Evolutionary conservation across 2,888 invertebrate genomes (phyloP).

Genomic region (Homarus gammarus): DNA sequence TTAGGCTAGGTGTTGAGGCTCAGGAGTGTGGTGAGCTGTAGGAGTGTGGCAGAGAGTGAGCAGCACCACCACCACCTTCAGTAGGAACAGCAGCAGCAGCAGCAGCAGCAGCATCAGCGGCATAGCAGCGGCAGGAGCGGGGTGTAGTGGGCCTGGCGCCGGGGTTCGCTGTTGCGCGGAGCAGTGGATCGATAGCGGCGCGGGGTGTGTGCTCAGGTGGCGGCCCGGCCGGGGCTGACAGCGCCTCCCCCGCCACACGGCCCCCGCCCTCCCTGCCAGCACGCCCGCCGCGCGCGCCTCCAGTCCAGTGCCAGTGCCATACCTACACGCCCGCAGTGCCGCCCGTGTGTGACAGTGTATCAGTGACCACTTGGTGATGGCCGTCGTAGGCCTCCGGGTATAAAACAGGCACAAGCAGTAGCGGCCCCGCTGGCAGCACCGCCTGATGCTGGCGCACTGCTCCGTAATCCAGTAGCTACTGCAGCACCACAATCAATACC

Average conservation of each 20-base stretch:
- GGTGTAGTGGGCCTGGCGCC: background rate
- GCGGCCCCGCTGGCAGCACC: background rate
- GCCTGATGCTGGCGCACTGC: too few species aligned
- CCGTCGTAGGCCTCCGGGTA: background rate
- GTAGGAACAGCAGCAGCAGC: background rate
- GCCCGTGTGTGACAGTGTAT: constrained; percentile 36
- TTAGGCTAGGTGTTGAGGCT: too few species aligned
- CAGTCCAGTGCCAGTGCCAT: constrained; percentile 38
- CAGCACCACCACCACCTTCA: background rate
- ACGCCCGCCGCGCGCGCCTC: constrained; percentile 48
- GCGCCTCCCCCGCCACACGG: constrained; percentile 34
- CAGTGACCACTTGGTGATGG: constrained; percentile 8
- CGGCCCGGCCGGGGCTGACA: background rate
- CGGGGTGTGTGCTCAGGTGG: constrained; percentile 4
- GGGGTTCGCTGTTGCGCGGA: constrained; percentile 34
- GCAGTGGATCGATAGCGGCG: constrained; percentile 33
- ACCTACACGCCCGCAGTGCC: constrained; percentile 44
- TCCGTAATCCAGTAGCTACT: constrained; percentile 30
- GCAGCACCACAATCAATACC: constrained; percentile 31
- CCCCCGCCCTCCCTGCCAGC: constrained; percentile 50
- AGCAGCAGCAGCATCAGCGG: too few species aligned
- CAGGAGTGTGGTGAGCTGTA: too few species aligned
- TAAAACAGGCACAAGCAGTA: too few species aligned
- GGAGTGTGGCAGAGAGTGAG: too few species aligned
- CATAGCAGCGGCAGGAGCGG: background rate